Evolutionary conservation across 1,140 invertebrate genomes (phyloP).

Genomic region (Solenopsis invicta): DNA sequence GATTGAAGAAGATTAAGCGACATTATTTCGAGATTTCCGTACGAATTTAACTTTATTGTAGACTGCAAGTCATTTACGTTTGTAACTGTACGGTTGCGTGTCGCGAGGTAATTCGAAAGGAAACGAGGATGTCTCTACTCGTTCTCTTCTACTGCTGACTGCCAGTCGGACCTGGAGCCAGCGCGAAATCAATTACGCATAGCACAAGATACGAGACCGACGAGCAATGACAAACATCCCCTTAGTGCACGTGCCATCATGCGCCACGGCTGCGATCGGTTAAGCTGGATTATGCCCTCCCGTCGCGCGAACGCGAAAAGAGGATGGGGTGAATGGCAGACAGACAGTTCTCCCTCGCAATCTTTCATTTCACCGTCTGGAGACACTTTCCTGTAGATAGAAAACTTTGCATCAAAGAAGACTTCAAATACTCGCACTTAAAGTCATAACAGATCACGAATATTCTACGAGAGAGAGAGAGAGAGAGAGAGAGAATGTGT

Average conservation of each 20-base stretch:
- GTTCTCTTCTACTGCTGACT: constrained; percentile 40
- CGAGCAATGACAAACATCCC: constrained; percentile 71
- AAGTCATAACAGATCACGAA: constrained; percentile 44
- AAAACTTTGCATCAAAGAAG: constrained; percentile 45
- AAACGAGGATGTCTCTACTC: constrained; percentile 61
- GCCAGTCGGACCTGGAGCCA: constrained; percentile 55
- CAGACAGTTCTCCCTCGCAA: constrained; percentile 49
- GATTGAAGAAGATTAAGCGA: background rate
- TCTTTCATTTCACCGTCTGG: constrained; percentile 64
- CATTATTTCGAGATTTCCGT: background rate
- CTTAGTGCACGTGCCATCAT: constrained; percentile 64
- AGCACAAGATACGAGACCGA: constrained; percentile 64
- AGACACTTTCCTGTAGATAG: constrained; percentile 43
- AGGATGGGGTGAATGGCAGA: constrained; percentile 33
- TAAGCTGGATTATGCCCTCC: constrained; percentile 67
- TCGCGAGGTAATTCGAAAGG: constrained; percentile 60
- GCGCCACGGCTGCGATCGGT: constrained; percentile 66
- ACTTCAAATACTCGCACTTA: constrained; percentile 39
- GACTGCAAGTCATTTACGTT: constrained; percentile 25
- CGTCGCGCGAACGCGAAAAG: constrained; percentile 32
- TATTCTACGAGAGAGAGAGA: background rate
- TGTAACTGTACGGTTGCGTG: constrained; percentile 7
- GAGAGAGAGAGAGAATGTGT: background rate
- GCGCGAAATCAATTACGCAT: constrained; percentile 74
- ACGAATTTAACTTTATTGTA: background rate